A percentile compares a stretch with the other conserved stretches of the same genome.
These are phyloP conservation scores for Tragelaphus buxtoni DNA, from an alignment of 2,113 vertebrate genomes.

Conservation along the genomic window DNA sequence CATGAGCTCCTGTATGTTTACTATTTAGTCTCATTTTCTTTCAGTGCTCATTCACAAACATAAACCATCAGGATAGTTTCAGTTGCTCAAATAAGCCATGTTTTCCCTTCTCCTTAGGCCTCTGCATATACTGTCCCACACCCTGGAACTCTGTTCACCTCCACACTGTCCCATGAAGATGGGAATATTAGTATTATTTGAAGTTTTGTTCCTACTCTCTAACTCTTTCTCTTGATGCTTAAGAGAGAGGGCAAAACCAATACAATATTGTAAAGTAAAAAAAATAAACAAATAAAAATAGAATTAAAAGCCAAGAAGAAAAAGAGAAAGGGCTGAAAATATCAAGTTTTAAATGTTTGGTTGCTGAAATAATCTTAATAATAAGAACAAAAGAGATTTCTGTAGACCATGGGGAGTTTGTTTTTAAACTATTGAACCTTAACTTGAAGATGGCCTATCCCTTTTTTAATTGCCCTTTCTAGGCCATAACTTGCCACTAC, in stretches of 20 bases:
- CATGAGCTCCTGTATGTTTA: background rate
- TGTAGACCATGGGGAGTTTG: background rate
- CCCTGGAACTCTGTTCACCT: background rate
- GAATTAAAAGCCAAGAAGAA: too few relatives aligned
- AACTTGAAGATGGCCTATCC: background rate
- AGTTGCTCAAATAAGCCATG: background rate
- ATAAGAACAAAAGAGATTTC: background rate
- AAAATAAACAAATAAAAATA: too few relatives aligned
- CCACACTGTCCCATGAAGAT: background rate
- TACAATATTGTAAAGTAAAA: too few relatives aligned
- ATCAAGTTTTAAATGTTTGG: background rate
- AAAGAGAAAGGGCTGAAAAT: background rate
- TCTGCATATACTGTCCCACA: background rate
- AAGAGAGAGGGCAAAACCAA: background rate
- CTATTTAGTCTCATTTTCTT: constrained; percentile 16
- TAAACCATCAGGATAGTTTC: background rate
- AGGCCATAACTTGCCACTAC: background rate
- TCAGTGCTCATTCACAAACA: background rate
- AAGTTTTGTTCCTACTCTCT: background rate
- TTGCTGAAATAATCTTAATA: background rate
- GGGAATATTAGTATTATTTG: background rate
- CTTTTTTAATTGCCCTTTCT: background rate
- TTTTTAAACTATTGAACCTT: background rate
- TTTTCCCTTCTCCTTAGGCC: background rate
- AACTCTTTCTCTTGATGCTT: background rate